Evolutionary conservation across 2,113 vertebrate genomes (phyloP).

Genomic region (Stigmatopora nigra): DNA sequence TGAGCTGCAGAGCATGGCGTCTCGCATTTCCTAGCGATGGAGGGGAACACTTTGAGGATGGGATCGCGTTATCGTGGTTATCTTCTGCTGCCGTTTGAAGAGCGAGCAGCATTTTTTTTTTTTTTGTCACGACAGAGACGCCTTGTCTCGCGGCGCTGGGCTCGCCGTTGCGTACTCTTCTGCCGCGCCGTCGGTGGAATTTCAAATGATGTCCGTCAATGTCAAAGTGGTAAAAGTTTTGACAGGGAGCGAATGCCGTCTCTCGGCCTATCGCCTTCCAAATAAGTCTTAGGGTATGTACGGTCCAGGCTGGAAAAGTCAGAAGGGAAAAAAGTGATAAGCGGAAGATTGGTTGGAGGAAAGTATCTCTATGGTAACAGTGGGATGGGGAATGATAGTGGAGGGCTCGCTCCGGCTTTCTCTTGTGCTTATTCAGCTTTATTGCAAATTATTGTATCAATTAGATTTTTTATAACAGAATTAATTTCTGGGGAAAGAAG

Average conservation of each 20-base stretch:
- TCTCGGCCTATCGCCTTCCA: background rate
- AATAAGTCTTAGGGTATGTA: background rate
- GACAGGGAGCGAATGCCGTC: constrained; percentile 34
- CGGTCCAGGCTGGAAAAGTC: constrained; percentile 20
- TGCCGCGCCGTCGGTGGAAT: constrained; percentile 8
- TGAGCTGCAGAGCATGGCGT: constrained; percentile 16
- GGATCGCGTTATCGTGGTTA: constrained; percentile 14
- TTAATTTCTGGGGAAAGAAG: constrained; percentile 13
- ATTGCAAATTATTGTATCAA: constrained; percentile 32
- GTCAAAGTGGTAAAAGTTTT: constrained; percentile 30
- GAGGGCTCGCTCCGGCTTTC: constrained; percentile 32
- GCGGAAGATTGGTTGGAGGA: constrained; percentile 45
- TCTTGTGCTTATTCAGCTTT: constrained; percentile 23
- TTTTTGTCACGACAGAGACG: constrained; percentile 62
- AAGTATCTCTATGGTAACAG: constrained; percentile 73
- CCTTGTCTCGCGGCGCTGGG: constrained; percentile 42
- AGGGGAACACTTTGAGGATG: constrained; percentile 20
- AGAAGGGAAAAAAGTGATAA: constrained; percentile 36
- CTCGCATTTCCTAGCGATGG: constrained; percentile 14
- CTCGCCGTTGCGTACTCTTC: constrained; percentile 34
- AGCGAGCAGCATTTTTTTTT: constrained; percentile 27
- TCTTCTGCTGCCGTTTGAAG: constrained; percentile 32
- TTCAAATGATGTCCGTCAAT: background rate
- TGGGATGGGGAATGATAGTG: constrained; percentile 38
- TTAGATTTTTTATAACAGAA: constrained; percentile 18